Evolutionary conservation across 2,888 invertebrate species (phyloP).

Genomic region (Drosophila anceps): DNA sequence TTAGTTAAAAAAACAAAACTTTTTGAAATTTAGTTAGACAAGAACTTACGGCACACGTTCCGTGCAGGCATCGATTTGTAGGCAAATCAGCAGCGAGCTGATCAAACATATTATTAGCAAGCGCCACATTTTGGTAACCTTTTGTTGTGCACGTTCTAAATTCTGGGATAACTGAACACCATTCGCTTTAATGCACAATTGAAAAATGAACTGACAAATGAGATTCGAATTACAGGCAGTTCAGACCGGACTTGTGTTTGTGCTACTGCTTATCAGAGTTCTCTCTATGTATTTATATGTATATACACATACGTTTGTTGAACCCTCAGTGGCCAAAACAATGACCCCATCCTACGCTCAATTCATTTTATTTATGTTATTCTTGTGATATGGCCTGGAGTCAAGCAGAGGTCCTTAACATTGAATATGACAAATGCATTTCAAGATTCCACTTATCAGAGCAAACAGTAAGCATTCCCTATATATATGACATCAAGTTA

Average conservation of each 20-base stretch:
- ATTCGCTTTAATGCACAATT: slow-evolving; percentile 50
- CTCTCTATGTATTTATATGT: slow-evolving; percentile 77
- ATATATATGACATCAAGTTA: slow-evolving; percentile 1
- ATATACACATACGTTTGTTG: slow-evolving; percentile 86
- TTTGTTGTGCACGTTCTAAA: neutral
- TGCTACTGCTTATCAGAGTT: slow-evolving; percentile 42
- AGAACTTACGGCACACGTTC: slow-evolving; percentile 80
- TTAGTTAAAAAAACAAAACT: neutral
- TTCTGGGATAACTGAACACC: slow-evolving; percentile 29
- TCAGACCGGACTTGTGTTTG: slow-evolving; percentile 45
- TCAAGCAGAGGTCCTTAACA: slow-evolving; percentile 65
- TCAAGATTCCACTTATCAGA: slow-evolving; percentile 51
- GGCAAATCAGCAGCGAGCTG: slow-evolving; percentile 12
- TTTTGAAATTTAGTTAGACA: neutral
- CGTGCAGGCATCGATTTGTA: slow-evolving; percentile 62
- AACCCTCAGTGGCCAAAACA: slow-evolving; percentile 48
- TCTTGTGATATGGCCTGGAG: slow-evolving; percentile 45
- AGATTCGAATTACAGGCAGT: slow-evolving; percentile 48
- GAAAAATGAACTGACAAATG: slow-evolving; percentile 58
- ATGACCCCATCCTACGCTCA: slow-evolving; percentile 53
- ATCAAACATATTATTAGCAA: slow-evolving; percentile 28
- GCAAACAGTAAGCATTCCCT: neutral
- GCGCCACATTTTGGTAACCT: slow-evolving; percentile 55
- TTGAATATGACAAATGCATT: slow-evolving; percentile 46
- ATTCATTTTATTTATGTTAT: neutral